phyloP scores from a whole-genome alignment of 2,113 vertebrate genomes.

The Oxyruncus cristatus region DNA sequence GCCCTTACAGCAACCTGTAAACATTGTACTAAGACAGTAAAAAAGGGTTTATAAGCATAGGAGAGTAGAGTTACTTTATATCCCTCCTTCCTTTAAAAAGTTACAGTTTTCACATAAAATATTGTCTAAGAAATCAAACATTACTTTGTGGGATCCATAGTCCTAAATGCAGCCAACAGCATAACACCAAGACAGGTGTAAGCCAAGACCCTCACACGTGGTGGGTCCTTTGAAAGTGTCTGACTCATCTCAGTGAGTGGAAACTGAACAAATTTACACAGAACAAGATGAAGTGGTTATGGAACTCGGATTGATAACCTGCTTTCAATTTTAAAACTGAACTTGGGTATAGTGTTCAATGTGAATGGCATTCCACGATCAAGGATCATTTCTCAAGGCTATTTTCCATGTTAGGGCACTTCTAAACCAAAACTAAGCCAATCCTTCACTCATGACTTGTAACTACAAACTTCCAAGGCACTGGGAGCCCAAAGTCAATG shows the following conservation, averaged over 20 bases:
- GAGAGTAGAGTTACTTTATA: background rate
- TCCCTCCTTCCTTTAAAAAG: background rate
- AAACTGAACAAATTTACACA: background rate
- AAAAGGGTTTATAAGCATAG: background rate
- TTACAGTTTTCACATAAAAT: background rate
- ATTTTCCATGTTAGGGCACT: background rate
- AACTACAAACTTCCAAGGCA: background rate
- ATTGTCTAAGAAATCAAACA: background rate
- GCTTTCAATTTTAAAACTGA: background rate
- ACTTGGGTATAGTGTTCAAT: rapidly evolving
- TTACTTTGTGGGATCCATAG: background rate
- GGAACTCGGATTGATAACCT: background rate
- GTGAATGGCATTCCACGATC: background rate
- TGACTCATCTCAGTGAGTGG: background rate
- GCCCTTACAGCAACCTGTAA: background rate
- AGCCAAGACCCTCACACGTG: background rate
- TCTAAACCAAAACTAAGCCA: background rate
- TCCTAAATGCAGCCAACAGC: background rate
- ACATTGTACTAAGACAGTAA: background rate
- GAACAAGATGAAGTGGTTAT: background rate
- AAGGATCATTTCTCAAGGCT: background rate
- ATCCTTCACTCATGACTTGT: background rate
- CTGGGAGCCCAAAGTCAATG: background rate
- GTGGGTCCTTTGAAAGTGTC: background rate
- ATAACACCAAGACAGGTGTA: background rate